phyloP scores from a whole-genome alignment of 1,140 invertebrate species.

The Leptinotarsa texana region DNA sequence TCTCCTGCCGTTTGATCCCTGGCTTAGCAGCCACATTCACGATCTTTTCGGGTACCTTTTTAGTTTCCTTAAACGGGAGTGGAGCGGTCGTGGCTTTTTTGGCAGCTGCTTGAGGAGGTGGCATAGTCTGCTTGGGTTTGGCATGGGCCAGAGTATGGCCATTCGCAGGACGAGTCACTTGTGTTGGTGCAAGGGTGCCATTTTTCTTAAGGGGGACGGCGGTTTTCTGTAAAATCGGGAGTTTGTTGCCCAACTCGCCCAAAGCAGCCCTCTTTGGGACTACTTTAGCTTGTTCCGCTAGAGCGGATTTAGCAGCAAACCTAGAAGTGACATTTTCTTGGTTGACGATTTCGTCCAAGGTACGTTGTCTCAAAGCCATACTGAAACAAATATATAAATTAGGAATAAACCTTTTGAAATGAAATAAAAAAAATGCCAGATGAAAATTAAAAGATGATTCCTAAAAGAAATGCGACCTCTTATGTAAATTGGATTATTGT shows the following conservation, averaged over 20 bases:
- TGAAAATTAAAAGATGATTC: no score
- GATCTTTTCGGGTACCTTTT: conserved; percentile 8
- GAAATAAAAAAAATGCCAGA: no score
- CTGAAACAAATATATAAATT: not conserved
- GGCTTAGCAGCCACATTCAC: not conserved
- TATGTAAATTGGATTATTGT: no score
- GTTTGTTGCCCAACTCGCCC: conserved; percentile 43
- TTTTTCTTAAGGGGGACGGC: conserved; percentile 11
- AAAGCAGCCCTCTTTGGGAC: conserved; percentile 37
- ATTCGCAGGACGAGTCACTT: not conserved
- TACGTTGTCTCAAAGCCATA: conserved; percentile 31
- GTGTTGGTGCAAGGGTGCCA: conserved; percentile 22
- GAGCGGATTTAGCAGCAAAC: conserved; percentile 21
- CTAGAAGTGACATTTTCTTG: conserved; percentile 37
- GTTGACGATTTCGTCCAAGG: conserved; percentile 10
- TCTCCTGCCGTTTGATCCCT: conserved; percentile 21
- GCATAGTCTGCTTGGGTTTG: conserved; percentile 16
- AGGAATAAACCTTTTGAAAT: no score
- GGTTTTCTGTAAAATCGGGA: conserved; percentile 17
- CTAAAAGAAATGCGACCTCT: no score
- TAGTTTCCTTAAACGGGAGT: conserved; percentile 12
- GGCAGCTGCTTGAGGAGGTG: not conserved
- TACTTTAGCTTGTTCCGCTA: not conserved
- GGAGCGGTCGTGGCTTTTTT: conserved; percentile 14
- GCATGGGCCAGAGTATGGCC: no score